Conservation (phyloP, 2,888 invertebrate genomes). For the Ormyrus rosae region DNA sequence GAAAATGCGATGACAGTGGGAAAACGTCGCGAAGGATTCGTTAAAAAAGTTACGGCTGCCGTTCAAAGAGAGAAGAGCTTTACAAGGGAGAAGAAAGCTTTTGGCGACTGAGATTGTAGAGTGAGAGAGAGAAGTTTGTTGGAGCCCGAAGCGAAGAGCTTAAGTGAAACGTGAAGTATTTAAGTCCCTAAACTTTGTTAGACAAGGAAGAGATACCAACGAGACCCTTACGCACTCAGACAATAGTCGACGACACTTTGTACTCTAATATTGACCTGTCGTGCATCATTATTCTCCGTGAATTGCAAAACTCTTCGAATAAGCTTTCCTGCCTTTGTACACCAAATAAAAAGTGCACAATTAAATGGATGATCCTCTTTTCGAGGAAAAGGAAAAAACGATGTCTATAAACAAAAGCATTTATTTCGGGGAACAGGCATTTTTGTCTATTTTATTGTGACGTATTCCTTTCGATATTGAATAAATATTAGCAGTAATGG, state of each 20-base stretch:
- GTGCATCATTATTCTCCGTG: conserved; percentile 28
- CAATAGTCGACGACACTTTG: conserved; percentile 37
- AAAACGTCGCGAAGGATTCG: conserved; percentile 54
- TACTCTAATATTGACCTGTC: conserved; percentile 40
- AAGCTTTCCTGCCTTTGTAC: conserved; percentile 3
- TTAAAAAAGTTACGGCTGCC: conserved; percentile 55
- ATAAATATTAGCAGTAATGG: background rate
- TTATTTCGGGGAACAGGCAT: background rate
- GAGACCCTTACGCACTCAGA: conserved; percentile 42
- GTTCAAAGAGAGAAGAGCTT: conserved; percentile 53
- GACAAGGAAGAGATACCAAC: conserved; percentile 35
- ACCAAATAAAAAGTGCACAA: background rate
- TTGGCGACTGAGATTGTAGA: conserved; percentile 54
- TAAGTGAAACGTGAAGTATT: conserved; percentile 61
- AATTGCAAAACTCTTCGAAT: conserved; percentile 7
- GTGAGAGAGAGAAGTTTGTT: conserved; percentile 51
- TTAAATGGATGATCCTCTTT: background rate
- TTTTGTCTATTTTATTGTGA: conserved; percentile 1
- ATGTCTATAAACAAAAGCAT: background rate
- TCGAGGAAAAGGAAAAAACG: too few relatives aligned
- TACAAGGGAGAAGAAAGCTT: conserved; percentile 55
- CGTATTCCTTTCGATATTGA: conserved; percentile 19
- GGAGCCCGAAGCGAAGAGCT: conserved; percentile 55
- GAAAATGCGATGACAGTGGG: conserved; percentile 45
- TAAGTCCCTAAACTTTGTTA: conserved; percentile 59